Evolutionary conservation across 2,113 vertebrate species (phyloP), one percentile per base, ranked within the genome.

Genomic region (Delphinapterus leucas): DNA sequence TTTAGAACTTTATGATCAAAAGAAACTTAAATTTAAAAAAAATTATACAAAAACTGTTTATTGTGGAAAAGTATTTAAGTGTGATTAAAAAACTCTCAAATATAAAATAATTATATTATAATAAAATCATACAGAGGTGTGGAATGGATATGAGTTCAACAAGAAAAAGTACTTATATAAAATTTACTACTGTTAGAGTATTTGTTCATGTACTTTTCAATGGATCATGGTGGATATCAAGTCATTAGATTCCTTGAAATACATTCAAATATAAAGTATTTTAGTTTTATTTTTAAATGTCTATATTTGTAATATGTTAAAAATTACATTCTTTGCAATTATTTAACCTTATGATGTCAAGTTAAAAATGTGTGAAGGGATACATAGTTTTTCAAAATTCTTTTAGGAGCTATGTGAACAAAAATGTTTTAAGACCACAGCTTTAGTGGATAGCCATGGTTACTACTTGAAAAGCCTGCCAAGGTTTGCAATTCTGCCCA

Each of bases 241-340:
- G 55, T 49, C 12, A 86, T 93, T 38, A 94, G 33, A 89, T 33
- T 90, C 28, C 53, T 87, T 91, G 31, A 65, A 3, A 93, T 76
- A 88, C 8, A 67, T 65, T 85, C 38, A 88, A 95, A 92, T 84
- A 95, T 15, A 91, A 1, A 6, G 6, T 71, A 71, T 44, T 83
- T 10, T 70, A 77, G 38, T 63, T 95, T 82, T 81, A 76, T 81
- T 93, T 85, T 86, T 53, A 82, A 96, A 53, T 77, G 18, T 61
- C 2, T 80, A 17, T n/a, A 90, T 93, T 93, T 95, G 23, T 28
- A 95, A 17, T 92, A 81, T 80, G 18, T 63, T 61, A 88, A 88
- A 93, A 96, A 91, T 76, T 11, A 92, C 36, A 92, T 86, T 96
- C 36, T 90, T 90, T 80, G 49, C 20, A 68, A 83, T 95, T 90